phyloP scores from a whole-genome alignment of 37 sponge, comb jelly and placozoan species.

The Dysidea cf. avara region DNA sequence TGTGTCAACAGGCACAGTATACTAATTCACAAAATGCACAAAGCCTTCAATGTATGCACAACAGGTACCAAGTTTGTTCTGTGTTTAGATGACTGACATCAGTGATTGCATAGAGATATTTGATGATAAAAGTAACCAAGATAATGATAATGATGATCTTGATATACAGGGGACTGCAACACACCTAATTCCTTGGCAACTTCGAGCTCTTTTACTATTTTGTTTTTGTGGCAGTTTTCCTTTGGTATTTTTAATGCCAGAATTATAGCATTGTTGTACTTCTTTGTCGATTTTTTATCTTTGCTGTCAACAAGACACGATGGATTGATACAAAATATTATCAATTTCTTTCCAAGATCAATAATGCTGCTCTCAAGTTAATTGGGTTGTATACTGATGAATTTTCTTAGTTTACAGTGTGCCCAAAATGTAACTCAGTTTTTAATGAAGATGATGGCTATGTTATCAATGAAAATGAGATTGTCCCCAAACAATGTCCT shows the following conservation, averaged over 20 bases:
- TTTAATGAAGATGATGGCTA: conserved; percentile 47
- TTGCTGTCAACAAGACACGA: conserved; percentile 18
- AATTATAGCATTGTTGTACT: conserved; percentile 17
- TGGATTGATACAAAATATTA: too few species aligned
- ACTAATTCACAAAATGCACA: too few species aligned
- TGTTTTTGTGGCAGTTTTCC: conserved; percentile 39
- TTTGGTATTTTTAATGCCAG: conserved; percentile 41
- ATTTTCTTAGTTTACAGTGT: conserved; percentile 47
- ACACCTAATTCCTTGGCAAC: too few species aligned
- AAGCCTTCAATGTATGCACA: too few species aligned
- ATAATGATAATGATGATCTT: too few species aligned
- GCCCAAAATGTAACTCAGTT: conserved; percentile 51
- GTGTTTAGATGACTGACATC: too few species aligned
- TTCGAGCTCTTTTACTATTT: conserved; percentile 21
- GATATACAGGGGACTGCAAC: too few species aligned
- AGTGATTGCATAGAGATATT: too few species aligned
- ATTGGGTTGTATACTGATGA: not conserved
- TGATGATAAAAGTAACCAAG: too few species aligned
- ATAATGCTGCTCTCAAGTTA: not conserved
- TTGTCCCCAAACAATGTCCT: conserved; percentile 33
- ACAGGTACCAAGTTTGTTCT: too few species aligned
- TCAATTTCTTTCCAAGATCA: too few species aligned
- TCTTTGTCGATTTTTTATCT: conserved; percentile 23
- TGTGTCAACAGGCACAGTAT: too few species aligned
- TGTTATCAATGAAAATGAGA: not conserved